These are phyloP conservation scores for Neotoxoptera formosana DNA, from an alignment of 1,140 invertebrate species.

Conservation along the genomic window DNA sequence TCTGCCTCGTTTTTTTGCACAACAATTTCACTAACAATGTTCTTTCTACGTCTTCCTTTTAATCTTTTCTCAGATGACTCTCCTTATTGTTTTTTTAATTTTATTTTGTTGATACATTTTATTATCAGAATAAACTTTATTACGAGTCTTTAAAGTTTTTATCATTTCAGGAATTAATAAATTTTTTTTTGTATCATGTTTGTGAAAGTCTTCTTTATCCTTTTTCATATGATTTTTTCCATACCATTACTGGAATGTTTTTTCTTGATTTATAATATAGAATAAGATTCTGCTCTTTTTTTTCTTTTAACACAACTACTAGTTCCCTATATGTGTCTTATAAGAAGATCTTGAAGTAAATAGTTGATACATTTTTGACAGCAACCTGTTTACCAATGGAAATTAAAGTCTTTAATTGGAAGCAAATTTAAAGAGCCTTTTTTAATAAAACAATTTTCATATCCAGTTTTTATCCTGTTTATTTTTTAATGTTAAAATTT, in stretches of 20 bases:
- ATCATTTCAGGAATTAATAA: constrained; percentile 40
- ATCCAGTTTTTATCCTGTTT: constrained; percentile 46
- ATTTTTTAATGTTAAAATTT: constrained; percentile 12
- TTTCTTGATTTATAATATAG: constrained; percentile 19
- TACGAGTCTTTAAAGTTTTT: constrained; percentile 44
- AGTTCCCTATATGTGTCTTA: constrained; percentile 29
- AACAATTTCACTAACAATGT: neutral
- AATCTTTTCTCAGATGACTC: neutral
- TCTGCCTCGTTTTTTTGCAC: constrained; percentile 32
- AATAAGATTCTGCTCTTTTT: constrained; percentile 30
- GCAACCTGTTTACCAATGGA: constrained; percentile 46
- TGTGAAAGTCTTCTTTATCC: neutral
- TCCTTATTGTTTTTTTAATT: constrained; percentile 10
- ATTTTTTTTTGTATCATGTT: constrained; percentile 32
- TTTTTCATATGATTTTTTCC: constrained; percentile 1
- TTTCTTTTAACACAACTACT: constrained; percentile 10
- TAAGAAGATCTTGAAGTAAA: constrained; percentile 41
- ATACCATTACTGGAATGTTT: neutral
- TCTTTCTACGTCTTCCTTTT: constrained; percentile 35
- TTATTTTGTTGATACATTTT: neutral
- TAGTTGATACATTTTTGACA: constrained; percentile 49
- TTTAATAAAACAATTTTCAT: constrained; percentile 43
- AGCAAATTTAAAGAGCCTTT: constrained; percentile 13
- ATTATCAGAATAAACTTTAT: constrained; percentile 39
- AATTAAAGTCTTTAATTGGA: constrained; percentile 47